These are phyloP conservation scores for Hystrix cristata DNA, from an alignment of 2,113 vertebrate genomes.

Conservation along the genomic window DNA sequence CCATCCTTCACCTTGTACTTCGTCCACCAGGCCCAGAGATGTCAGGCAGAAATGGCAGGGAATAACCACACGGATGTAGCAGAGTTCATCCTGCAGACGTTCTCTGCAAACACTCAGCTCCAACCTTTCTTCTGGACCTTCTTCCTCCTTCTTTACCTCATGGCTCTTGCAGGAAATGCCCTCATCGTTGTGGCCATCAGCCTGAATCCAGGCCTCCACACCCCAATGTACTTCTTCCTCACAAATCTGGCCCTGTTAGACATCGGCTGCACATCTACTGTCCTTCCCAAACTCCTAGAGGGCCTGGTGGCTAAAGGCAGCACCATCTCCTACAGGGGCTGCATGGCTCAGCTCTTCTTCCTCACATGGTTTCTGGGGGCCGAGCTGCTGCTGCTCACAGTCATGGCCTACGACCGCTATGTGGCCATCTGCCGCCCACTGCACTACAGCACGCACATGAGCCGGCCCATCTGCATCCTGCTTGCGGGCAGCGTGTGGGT, in stretches of 20 bases:
- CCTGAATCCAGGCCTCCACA: slow-evolving; percentile 29
- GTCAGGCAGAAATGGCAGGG: neutral
- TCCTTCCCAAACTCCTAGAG: slow-evolving; percentile 65
- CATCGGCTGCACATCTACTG: neutral
- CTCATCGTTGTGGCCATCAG: slow-evolving; percentile 13
- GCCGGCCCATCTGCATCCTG: neutral
- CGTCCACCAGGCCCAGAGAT: neutral
- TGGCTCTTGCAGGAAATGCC: slow-evolving; percentile 33
- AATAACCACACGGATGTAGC: neutral
- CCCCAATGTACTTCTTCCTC: slow-evolving; percentile 57
- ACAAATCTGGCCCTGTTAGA: slow-evolving; percentile 67
- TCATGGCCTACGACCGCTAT: slow-evolving; percentile 70
- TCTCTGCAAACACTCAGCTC: neutral
- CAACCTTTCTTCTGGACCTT: neutral
- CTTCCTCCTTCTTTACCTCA: slow-evolving; percentile 40
- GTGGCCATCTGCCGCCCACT: slow-evolving; percentile 64
- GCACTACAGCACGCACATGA: slow-evolving; percentile 38
- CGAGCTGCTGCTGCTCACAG: slow-evolving; percentile 45
- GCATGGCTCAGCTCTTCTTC: slow-evolving; percentile 68
- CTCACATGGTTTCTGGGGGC: slow-evolving; percentile 17
- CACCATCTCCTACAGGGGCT: slow-evolving; percentile 65
- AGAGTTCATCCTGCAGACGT: slow-evolving; percentile 40
- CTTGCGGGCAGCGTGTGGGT: slow-evolving; percentile 29
- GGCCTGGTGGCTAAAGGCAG: neutral
- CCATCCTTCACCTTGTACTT: neutral